Evolutionary conservation across 2,888 invertebrate species (phyloP).

Genomic region (Dorcus hopei): DNA sequence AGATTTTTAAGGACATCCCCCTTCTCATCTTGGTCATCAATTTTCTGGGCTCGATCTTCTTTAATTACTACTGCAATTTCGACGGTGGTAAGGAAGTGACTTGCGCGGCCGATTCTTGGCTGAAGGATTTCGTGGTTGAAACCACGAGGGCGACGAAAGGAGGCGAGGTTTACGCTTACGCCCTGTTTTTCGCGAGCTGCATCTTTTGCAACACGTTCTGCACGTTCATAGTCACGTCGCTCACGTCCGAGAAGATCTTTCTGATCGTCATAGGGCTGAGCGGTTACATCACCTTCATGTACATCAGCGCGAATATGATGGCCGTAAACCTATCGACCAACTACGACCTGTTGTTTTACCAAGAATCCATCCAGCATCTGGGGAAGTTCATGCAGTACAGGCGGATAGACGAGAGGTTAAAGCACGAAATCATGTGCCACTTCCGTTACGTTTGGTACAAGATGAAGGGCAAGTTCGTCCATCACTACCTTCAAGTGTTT

Average conservation of each 20-base stretch:
- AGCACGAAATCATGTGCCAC: constrained; percentile 27
- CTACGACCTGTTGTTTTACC: constrained; percentile 23
- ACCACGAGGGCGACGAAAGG: neutral
- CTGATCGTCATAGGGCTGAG: too few relatives aligned
- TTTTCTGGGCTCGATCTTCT: constrained; percentile 7
- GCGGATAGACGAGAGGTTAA: constrained; percentile 26
- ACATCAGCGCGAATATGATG: constrained; percentile 13
- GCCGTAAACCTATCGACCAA: constrained; percentile 19
- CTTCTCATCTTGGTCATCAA: constrained; percentile 10
- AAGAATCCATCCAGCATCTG: constrained; percentile 28
- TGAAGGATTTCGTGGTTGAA: neutral
- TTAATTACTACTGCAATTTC: constrained; percentile 14
- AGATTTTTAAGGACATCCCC: constrained; percentile 17
- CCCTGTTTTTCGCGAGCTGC: constrained; percentile 1
- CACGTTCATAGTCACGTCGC: too few relatives aligned
- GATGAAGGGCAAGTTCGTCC: constrained; percentile 19
- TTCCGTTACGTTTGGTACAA: constrained; percentile 31
- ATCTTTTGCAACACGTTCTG: neutral
- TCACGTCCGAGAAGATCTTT: too few relatives aligned
- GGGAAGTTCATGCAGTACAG: constrained; percentile 24
- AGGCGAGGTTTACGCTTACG: constrained; percentile 3
- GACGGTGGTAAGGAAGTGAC: neutral
- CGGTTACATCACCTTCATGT: constrained; percentile 2
- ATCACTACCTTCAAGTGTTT: constrained; percentile 15
- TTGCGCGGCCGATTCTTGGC: constrained; percentile 10